These are phyloP conservation scores for Catharus fuscescens DNA, from an alignment of 2,113 vertebrate genomes.

Conservation along the genomic window DNA sequence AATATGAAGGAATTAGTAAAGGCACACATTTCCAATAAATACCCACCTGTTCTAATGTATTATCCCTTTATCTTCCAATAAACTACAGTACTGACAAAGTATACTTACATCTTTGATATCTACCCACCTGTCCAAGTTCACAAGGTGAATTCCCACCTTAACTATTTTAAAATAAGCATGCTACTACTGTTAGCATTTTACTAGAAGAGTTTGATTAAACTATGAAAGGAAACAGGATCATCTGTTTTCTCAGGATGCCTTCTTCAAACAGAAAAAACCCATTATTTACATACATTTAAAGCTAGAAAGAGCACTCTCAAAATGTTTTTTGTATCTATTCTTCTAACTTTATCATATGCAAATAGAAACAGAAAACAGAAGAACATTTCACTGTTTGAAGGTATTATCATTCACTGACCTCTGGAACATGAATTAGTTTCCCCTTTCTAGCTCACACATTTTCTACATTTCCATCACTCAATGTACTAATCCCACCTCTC, in stretches of 20 bases:
- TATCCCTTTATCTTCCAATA: neutral
- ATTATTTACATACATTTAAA: neutral
- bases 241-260: neutral
- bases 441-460: neutral
- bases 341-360: neutral
- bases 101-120: neutral
- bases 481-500: neutral
- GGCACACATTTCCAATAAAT: neutral
- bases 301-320: neutral
- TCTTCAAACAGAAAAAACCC: neutral
- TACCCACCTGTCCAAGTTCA: neutral
- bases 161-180: neutral
- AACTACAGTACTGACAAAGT: neutral
- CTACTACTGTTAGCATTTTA: neutral
- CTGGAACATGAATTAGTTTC: conserved; percentile 4
- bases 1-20: neutral
- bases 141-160: neutral
- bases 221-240: neutral
- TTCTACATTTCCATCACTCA: neutral
- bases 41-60: neutral
- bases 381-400: neutral
- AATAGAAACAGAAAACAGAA: neutral
- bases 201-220: neutral
- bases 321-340: neutral
- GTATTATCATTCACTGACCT: neutral